These are phyloP conservation scores for Stenotaenia linearis DNA, from an alignment of 2,888 invertebrate genomes.

Conservation along the genomic window DNA sequence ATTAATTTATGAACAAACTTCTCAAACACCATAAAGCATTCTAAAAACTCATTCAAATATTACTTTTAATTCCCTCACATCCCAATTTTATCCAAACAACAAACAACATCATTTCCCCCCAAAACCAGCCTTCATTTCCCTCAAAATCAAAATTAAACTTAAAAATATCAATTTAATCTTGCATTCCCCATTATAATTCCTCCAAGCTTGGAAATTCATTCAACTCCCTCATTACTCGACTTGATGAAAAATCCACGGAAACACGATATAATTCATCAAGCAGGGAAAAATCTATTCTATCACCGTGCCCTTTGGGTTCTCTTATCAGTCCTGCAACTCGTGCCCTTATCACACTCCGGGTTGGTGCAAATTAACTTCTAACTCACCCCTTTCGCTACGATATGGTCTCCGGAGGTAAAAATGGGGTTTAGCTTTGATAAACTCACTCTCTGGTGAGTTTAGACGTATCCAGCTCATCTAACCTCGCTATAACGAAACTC, in stretches of 20 bases:
- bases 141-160: too few species aligned
- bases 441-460: background rate
- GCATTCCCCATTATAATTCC: too few species aligned
- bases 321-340: background rate
- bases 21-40: too few species aligned
- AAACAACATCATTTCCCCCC: too few species aligned
- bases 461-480: background rate
- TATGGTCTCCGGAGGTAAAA: background rate
- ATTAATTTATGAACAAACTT: too few species aligned
- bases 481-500: too few species aligned
- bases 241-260: constrained; percentile 8
- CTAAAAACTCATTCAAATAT: too few species aligned
- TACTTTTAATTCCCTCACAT: too few species aligned
- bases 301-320: background rate
- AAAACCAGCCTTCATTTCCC: too few species aligned
- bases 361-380: constrained; percentile 1
- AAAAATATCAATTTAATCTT: too few species aligned
- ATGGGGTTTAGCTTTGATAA: background rate
- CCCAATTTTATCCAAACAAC: too few species aligned
- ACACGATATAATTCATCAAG: background rate
- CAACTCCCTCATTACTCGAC: background rate
- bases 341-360: background rate
- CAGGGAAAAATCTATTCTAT: background rate
- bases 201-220: too few species aligned
- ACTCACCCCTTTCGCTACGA: background rate